A percentile compares a stretch with the other conserved stretches of the same genome.
These are phyloP conservation scores for rat (Rattus norvegicus) DNA, from an alignment of 2,113 vertebrate genomes.

Conservation along the genomic window GRCr8 NC_086022.1:65225501-65226000, in stretches of 20 bases:
- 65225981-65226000: constrained; percentile 37
- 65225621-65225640: background rate
- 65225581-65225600: background rate
- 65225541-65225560: background rate
- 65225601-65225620: background rate
- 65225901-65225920: background rate
- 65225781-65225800: background rate
- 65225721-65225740: background rate
- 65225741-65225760: background rate
- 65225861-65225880: background rate
- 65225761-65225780: background rate
- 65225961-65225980: constrained; percentile 3
- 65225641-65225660: background rate
- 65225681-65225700: background rate
- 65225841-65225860: background rate
- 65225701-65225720: background rate
- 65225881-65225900: background rate
- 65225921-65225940: background rate
- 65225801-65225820: background rate
- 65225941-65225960: background rate
- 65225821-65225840: background rate
- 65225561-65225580: background rate
- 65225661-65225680: background rate
- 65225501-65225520: background rate
- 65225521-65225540: background rate